These are phyloP conservation scores for Equus quagga DNA, from an alignment of 2,113 vertebrate genomes.

Conservation along the genomic window DNA sequence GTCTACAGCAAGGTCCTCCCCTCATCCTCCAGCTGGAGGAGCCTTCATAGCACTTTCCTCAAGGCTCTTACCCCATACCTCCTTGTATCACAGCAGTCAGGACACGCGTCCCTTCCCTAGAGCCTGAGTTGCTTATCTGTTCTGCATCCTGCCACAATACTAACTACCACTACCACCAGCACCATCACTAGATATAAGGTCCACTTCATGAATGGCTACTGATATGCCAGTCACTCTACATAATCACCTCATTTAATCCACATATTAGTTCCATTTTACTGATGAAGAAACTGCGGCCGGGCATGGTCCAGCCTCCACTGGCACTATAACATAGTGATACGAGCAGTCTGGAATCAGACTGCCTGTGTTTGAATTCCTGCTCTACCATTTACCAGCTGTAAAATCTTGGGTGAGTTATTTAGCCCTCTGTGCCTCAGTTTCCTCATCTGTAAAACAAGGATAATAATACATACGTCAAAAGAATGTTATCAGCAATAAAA, in stretches of 20 bases:
- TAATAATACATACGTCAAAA: neutral
- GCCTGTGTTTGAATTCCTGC: neutral
- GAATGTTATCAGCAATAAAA: neutral
- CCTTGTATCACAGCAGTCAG: neutral
- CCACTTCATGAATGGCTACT: neutral
- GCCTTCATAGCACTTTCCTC: neutral
- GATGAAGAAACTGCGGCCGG: neutral
- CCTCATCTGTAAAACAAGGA: neutral
- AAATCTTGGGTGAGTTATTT: neutral
- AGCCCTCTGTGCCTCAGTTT: neutral
- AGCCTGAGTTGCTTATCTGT: neutral
- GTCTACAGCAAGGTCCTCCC: neutral
- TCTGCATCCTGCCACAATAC: neutral
- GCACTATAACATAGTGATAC: neutral
- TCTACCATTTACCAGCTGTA: neutral
- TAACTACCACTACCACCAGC: neutral
- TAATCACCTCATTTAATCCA: neutral
- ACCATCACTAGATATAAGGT: neutral
- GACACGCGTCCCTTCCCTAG: neutral
- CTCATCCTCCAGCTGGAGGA: neutral
- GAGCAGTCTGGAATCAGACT: neutral
- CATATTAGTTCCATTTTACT: neutral
- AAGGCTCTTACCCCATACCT: neutral
- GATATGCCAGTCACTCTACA: neutral
- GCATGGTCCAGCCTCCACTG: neutral